A percentile compares a stretch with the other conserved stretches of the same genome.
These are phyloP conservation scores for Slavum lentiscoides DNA, from an alignment of 2,888 invertebrate genomes.

Conservation along the genomic window DNA sequence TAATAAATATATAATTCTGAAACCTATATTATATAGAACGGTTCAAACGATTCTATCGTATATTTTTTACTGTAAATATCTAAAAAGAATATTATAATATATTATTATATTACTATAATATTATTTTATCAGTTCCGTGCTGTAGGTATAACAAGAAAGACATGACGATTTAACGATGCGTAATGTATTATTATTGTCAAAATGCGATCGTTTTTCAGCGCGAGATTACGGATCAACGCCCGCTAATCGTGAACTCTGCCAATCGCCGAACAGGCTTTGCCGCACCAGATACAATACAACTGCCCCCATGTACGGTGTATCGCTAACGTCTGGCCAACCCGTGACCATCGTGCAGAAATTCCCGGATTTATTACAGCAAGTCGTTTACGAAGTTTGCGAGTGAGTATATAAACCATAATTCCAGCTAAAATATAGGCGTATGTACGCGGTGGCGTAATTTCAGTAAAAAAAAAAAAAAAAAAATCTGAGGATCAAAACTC, in stretches of 20 bases:
- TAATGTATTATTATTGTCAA: too few relatives aligned
- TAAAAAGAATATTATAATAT: too few relatives aligned
- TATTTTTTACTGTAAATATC: too few relatives aligned
- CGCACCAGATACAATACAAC: slow-evolving; percentile 90
- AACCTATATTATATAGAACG: background rate
- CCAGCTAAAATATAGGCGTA: background rate
- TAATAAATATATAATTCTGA: background rate
- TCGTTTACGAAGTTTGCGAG: slow-evolving; percentile 91
- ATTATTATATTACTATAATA: too few relatives aligned
- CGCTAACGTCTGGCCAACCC: slow-evolving; percentile 86
- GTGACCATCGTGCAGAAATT: slow-evolving; percentile 94
- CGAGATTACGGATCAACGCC: slow-evolving; percentile 59
- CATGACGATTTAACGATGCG: too few relatives aligned
- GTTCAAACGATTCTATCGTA: background rate
- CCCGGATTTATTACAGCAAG: slow-evolving; percentile 87
- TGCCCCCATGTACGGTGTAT: slow-evolving; percentile 93
- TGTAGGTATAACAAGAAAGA: too few relatives aligned
- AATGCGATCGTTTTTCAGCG: slow-evolving; percentile 57
- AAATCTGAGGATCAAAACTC: too few relatives aligned
- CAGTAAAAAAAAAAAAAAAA: too few relatives aligned
- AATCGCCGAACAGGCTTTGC: slow-evolving; percentile 76
- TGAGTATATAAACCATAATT: slow-evolving; percentile 64
- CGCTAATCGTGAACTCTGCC: slow-evolving; percentile 61
- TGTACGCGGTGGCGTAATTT: background rate
- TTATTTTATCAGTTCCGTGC: too few relatives aligned